Conservation (phyloP, 2,113 vertebrate species). For the Calcarius ornatus region DNA sequence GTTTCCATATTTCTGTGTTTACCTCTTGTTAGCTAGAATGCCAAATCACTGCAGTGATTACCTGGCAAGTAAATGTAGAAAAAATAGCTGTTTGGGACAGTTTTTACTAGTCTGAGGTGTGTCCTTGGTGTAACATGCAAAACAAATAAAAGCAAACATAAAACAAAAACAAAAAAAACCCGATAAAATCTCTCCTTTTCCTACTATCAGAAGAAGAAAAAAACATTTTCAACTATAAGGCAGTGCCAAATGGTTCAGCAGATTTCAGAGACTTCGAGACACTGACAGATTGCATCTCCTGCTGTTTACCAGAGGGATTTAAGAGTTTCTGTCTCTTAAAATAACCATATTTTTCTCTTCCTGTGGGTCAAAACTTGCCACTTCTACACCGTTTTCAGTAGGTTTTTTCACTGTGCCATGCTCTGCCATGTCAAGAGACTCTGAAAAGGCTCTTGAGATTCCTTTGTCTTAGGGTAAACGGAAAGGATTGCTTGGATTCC, state of each 20-base stretch:
- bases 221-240: background rate
- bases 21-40: background rate
- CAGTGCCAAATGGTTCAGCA: slow-evolving; percentile 55
- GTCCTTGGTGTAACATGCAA: background rate
- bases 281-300: slow-evolving; percentile 46
- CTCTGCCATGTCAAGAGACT: background rate
- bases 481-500: background rate
- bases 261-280: slow-evolving; percentile 15
- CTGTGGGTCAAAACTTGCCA: slow-evolving; percentile 19
- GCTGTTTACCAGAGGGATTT: slow-evolving; percentile 55
- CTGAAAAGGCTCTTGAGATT: slow-evolving; percentile 5
- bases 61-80: background rate
- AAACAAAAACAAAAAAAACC: background rate
- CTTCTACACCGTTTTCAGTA: background rate
- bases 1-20: background rate
- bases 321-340: slow-evolving; percentile 16
- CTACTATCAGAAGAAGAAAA: background rate
- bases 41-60: background rate
- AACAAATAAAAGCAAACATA: background rate
- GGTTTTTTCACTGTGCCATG: background rate
- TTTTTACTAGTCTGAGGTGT: background rate
- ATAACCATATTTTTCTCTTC: slow-evolving; percentile 29
- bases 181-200: background rate
- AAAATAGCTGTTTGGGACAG: background rate
- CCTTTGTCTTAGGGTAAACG: background rate